Evolutionary conservation across 2,797 vertebrate genomes (phyloP), one percentile per base, ranked within the genome.

Genomic region (Lepilemur septentrionalis): DNA sequence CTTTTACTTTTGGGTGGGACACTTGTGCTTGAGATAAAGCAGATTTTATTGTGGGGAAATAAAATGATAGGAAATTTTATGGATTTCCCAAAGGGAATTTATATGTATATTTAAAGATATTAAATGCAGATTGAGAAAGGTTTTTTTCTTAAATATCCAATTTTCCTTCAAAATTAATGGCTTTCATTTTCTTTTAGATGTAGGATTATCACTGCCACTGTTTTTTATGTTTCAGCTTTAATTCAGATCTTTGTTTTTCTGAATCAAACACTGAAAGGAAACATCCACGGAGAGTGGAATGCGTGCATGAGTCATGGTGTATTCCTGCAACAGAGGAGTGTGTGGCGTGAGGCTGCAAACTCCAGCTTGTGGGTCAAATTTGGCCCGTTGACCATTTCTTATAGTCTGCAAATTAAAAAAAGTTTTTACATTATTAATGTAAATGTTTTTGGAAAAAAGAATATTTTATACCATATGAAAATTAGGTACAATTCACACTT

Each of bases 161-260:
- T 93, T 79, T 86, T 65, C 41, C 9, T 59, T 89, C 35, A 41
- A 92, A 84, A 90, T 70, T 38, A 63, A 81, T 82, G 69, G 18
- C 52, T 89, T 85, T 89, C 4, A 32, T 63, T 76, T 90, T 65
- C 32, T 69, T 63, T 65, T 75, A 70, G 38, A 93, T 13, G 22
- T 18, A 32, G 25, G 32, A 48, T 76, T 70, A 82, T 57, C 22
- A 41, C 10, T 17, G 35, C 15, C 4, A 32, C 3, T 8, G 65
- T 2, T 79, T 89, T 89, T n/a, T 43, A 22, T 75, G 8, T 23
- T n/a, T 89, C 35, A 32, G 35, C n/a, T 93, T 57, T 65, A 57
- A 65, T 46, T 63, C 28, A 50, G 35, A 65, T 22, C 7, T 55
- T 79, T 46, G 57, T 92, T 48, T 57, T 18, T 43, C 25, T 23